Percentiles rank a stretch among this genome's conserved stretches.
These are phyloP conservation scores for Eretmochelys imbricata DNA, from an alignment of 2,113 vertebrate species.

Conservation along the genomic window DNA sequence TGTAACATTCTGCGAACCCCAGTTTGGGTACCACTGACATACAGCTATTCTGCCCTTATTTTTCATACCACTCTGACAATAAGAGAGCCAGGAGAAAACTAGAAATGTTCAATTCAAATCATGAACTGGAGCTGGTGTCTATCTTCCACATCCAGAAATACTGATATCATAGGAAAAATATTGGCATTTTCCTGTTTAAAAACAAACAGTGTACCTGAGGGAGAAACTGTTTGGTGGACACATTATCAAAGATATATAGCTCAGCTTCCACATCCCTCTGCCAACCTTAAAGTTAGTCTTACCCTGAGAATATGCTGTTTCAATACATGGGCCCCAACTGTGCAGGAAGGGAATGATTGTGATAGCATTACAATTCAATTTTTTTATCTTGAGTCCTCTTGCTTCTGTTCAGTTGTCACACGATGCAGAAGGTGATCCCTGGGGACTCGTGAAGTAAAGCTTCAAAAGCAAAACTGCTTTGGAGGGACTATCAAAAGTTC, in stretches of 20 bases:
- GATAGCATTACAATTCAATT: neutral
- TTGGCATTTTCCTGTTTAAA: neutral
- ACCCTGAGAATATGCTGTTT: neutral
- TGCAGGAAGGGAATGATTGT: neutral
- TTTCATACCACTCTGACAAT: neutral
- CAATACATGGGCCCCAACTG: neutral
- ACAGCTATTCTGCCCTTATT: neutral
- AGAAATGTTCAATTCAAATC: neutral
- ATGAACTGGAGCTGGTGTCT: neutral
- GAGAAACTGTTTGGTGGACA: neutral
- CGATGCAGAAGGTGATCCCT: neutral
- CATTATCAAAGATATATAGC: neutral
- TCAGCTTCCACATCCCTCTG: neutral
- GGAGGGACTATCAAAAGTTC: constrained; percentile 4
- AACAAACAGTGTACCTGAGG: neutral
- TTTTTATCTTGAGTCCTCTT: neutral
- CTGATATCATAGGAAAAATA: neutral
- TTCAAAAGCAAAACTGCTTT: constrained; percentile 23
- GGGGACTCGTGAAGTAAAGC: neutral
- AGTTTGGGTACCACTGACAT: neutral
- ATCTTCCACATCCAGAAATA: neutral
- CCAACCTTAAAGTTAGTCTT: neutral
- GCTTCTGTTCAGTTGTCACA: neutral
- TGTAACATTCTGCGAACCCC: too few species aligned
- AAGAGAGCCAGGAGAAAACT: neutral